A percentile compares a stretch with the other conserved stretches of the same genome.
These are phyloP conservation scores for Sceloporus undulatus DNA, from an alignment of 2,113 vertebrate species.

Conservation along the genomic window DNA sequence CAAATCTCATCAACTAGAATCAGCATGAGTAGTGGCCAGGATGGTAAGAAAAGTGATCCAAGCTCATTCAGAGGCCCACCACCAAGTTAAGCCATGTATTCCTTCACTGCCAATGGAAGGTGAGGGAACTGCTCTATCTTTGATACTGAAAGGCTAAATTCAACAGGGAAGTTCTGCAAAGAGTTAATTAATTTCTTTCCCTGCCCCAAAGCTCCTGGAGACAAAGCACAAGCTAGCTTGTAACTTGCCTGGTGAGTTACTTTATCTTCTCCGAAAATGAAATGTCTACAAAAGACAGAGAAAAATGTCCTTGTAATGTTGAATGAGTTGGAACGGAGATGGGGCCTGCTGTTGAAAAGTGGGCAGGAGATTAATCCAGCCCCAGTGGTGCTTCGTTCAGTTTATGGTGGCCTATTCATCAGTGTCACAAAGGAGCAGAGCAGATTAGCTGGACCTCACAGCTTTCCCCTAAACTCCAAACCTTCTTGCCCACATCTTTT, in stretches of 20 bases:
- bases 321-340: conserved; percentile 33
- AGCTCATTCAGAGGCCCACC: background rate
- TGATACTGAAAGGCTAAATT: background rate
- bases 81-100: background rate
- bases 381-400: conserved; percentile 15
- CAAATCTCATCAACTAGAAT: background rate
- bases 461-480: conserved; percentile 3
- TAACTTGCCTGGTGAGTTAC: conserved; percentile 16
- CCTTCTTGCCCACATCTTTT: background rate
- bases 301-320: conserved; percentile 36
- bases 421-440: conserved; percentile 26
- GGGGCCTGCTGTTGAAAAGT: conserved; percentile 2
- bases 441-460: conserved; percentile 24
- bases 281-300: conserved; percentile 25
- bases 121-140: background rate
- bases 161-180: background rate
- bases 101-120: background rate
- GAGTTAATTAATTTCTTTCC: background rate
- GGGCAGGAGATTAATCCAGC: conserved; percentile 41
- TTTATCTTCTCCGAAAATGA: conserved; percentile 36
- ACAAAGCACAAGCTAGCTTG: background rate
- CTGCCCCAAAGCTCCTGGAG: background rate
- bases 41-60: background rate
- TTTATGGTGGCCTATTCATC: conserved; percentile 27
- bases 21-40: background rate